Evolutionary conservation across 2,113 vertebrate genomes (phyloP).

Genomic region (Mesoclemmys tuberculata): DNA sequence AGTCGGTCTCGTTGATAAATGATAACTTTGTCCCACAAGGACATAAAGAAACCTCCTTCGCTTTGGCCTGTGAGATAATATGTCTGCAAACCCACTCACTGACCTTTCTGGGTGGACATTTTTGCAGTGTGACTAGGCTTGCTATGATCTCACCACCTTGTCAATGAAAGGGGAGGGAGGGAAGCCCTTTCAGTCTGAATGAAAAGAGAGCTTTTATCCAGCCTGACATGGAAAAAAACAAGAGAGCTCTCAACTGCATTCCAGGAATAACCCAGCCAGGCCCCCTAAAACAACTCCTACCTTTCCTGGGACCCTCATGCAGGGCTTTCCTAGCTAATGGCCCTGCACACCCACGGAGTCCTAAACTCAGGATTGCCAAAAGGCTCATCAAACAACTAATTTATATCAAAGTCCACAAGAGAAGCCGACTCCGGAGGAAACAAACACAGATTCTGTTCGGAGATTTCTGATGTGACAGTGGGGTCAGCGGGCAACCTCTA

Average conservation of each 20-base stretch:
- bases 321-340: slow-evolving; percentile 70
- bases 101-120: slow-evolving; percentile 71
- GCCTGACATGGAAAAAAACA: slow-evolving; percentile 69
- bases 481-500: slow-evolving; percentile 72
- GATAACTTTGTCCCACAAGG: slow-evolving; percentile 47
- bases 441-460: slow-evolving; percentile 71
- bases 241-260: slow-evolving; percentile 58
- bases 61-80: slow-evolving; percentile 39
- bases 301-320: slow-evolving; percentile 63
- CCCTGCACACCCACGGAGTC: slow-evolving; percentile 65
- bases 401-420: slow-evolving; percentile 69
- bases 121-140: slow-evolving; percentile 69
- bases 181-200: slow-evolving; percentile 57
- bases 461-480: slow-evolving; percentile 78
- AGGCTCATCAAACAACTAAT: slow-evolving; percentile 70
- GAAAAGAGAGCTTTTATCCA: slow-evolving; percentile 59
- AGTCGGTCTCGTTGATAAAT: neutral
- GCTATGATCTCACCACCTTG: slow-evolving; percentile 77
- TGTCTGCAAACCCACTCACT: slow-evolving; percentile 44
- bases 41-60: slow-evolving; percentile 61
- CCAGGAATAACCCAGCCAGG: slow-evolving; percentile 66
- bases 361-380: slow-evolving; percentile 56
- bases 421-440: slow-evolving; percentile 59
- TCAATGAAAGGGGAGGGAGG: slow-evolving; percentile 65
- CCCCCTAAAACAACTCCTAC: slow-evolving; percentile 53